Evolutionary conservation across 2,888 invertebrate genomes (phyloP), one percentile per base, ranked within the genome.

Genomic region (Andrena bucephala): DNA sequence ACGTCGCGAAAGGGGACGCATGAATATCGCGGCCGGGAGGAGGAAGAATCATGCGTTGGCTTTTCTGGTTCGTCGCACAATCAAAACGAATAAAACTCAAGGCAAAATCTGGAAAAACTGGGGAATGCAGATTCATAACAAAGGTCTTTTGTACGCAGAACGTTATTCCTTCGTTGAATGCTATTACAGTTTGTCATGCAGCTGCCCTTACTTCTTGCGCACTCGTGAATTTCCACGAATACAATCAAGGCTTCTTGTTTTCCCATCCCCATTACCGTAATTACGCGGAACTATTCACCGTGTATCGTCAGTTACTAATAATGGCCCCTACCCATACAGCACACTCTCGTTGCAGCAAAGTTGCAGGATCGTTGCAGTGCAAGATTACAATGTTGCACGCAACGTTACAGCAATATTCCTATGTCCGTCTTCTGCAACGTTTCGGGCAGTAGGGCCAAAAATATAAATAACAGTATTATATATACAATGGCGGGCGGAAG

Each of bases 1-100:
- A 76, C 65, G 10, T 65, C 65, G 57, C 27, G 77, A 42, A 27
- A 67, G 36, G 62, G 54, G 68, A 72, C 59, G 82, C 76, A 81
- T 72, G 76, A 76, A 82, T 68, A 75, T 75, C 82, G 57, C 24
- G 31, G 31, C 57, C 42, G 42, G 42, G 42, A 42, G 13, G 42
- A 42, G 5, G 72, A 65, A 50, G 73, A 71, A 73, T 69, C 69
- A 48, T 83, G 73, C 83, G 83, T 82, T 71, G 77, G 57, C 52
- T 73, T 65, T 73, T 83, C 65, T 48, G 66, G 48, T 13, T 31
- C 68, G 70, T 24, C 50, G 62, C 77, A 70, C 77, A 77, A 83
- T 83, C 77, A 66, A 83, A 83, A 73, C 54, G 77, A 72, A 83
- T 77, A 77, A 83, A 77, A 77, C 69, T 77, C 77, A 54, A 72